Evolutionary conservation across 2,797 vertebrate genomes (phyloP).

Genomic region (Xenops minutus): DNA sequence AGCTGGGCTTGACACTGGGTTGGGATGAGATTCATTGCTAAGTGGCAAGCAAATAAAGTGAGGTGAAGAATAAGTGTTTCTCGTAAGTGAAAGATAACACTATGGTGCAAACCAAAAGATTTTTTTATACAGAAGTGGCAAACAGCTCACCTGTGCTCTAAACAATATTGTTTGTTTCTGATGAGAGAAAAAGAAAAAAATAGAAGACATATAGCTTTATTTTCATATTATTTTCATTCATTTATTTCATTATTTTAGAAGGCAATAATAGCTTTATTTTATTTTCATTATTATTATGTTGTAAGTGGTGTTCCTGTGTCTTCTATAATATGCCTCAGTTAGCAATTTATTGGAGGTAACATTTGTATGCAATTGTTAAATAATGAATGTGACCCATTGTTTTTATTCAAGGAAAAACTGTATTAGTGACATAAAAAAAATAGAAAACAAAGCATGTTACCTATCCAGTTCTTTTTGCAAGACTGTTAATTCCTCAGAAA

Average conservation of each 20-base stretch:
- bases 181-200: not conserved
- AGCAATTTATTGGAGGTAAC: not conserved
- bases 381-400: not conserved
- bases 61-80: not conserved
- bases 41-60: not conserved
- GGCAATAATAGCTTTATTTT: not conserved
- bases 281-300: not conserved
- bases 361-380: not conserved
- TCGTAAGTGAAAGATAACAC: not conserved
- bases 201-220: not conserved
- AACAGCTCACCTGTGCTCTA: not conserved
- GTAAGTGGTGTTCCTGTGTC: not conserved
- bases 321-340: not conserved
- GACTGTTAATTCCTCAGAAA: not conserved
- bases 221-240: not conserved
- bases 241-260: not conserved
- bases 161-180: not conserved
- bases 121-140: not conserved
- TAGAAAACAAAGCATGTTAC: rapidly evolving
- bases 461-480: not conserved
- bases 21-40: not conserved
- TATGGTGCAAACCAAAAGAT: not conserved
- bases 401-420: not conserved
- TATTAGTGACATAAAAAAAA: not conserved
- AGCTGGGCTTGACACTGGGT: not conserved